Conservation (phyloP, 2,888 invertebrate genomes). For the Sthenelais limicola region DNA sequence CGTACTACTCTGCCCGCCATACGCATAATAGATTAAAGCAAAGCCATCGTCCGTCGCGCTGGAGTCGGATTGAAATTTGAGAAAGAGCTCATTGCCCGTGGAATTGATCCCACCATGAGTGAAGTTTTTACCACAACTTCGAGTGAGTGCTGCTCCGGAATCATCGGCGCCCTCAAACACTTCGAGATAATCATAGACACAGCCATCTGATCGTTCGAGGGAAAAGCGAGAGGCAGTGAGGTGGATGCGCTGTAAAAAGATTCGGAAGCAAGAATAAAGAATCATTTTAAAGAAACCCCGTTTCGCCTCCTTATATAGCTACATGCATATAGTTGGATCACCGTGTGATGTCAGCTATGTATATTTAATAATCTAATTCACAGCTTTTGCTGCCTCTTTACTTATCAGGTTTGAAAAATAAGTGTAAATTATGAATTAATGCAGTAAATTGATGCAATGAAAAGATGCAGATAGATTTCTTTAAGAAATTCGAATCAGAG, state of each 20-base stretch:
- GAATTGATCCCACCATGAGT: conserved; percentile 1
- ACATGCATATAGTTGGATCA: too few species aligned
- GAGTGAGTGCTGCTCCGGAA: background rate
- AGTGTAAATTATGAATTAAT: too few species aligned
- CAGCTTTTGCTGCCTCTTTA: too few species aligned
- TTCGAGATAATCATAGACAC: background rate
- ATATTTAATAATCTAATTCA: too few species aligned
- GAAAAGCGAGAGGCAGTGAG: background rate
- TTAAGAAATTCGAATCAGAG: too few species aligned
- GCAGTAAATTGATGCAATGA: too few species aligned
- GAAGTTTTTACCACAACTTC: background rate
- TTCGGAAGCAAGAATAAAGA: too few species aligned
- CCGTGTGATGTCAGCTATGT: too few species aligned
- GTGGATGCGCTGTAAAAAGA: background rate
- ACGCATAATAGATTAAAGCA: background rate
- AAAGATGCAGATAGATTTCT: too few species aligned
- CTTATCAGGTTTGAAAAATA: too few species aligned
- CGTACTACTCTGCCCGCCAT: background rate
- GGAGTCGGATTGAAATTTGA: background rate
- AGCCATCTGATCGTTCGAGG: background rate
- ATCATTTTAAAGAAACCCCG: too few species aligned
- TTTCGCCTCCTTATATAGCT: too few species aligned
- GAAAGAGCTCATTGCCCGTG: background rate
- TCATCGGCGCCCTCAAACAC: background rate
- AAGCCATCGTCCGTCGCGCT: background rate